Evolutionary conservation across 1,140 invertebrate genomes (phyloP).

Genomic region (Brachionus plicatilis): DNA sequence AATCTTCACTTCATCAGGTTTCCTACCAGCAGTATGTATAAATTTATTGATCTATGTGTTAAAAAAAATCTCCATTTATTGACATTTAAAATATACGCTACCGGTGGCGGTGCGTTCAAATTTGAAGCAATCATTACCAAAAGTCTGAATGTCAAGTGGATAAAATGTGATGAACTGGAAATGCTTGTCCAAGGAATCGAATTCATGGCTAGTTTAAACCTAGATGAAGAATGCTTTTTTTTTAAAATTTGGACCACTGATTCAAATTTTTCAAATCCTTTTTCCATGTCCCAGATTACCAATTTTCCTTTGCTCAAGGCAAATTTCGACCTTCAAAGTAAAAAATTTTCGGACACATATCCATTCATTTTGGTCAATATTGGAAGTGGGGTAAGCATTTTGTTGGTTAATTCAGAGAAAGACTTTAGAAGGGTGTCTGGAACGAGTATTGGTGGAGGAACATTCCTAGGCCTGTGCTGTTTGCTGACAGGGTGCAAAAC

Average conservation of each 20-base stretch:
- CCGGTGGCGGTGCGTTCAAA: conserved; percentile 94
- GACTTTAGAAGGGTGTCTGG: conserved; percentile 88
- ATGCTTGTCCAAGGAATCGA: conserved; percentile 88
- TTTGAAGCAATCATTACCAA: conserved; percentile 68
- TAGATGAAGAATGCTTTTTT: conserved; percentile 82
- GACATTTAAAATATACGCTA: conserved; percentile 91
- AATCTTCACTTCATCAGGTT: conserved; percentile 95
- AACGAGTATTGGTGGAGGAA: conserved; percentile 93
- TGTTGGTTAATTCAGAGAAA: conserved; percentile 80
- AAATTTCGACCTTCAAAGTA: neutral
- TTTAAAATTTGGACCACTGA: conserved; percentile 59
- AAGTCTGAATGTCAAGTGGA: conserved; percentile 74
- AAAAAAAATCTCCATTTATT: conserved; percentile 90
- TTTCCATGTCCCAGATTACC: neutral
- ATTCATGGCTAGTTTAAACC: conserved; percentile 82
- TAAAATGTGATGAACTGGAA: conserved; percentile 93
- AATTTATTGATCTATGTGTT: conserved; percentile 84
- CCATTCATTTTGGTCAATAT: conserved; percentile 95
- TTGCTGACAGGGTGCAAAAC: conserved; percentile 87
- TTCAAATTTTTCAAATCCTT: neutral
- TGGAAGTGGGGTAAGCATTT: conserved; percentile 90
- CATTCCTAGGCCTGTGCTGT: conserved; percentile 91
- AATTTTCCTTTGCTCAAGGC: neutral
- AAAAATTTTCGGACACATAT: conserved; percentile 77
- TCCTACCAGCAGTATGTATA: conserved; percentile 87